Percentiles rank a stretch among this genome's conserved stretches.
Evolutionary conservation across 2,888 invertebrate genomes (phyloP).

Genomic region (Yponomeuta sedellus): DNA sequence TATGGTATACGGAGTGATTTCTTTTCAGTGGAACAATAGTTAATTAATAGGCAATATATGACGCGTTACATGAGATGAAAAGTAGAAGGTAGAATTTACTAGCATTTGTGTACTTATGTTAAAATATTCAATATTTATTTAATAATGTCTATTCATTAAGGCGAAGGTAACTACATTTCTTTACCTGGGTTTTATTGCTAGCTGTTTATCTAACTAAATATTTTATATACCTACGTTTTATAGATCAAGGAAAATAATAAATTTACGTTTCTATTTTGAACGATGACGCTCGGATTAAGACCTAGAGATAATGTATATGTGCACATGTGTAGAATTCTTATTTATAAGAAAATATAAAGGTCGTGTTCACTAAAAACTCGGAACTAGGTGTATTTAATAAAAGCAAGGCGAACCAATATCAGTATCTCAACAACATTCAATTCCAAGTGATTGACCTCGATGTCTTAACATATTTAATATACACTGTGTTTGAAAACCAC

Average conservation of each 20-base stretch:
- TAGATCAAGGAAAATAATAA: background rate
- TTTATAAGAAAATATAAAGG: background rate
- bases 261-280: background rate
- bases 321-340: background rate
- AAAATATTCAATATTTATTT: too few species aligned
- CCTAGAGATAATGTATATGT: background rate
- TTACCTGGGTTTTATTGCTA: background rate
- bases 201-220: background rate
- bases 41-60: background rate
- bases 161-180: background rate
- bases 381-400: background rate
- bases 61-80: background rate
- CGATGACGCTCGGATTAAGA: background rate
- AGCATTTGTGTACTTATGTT: too few species aligned
- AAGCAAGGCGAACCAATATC: background rate
- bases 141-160: background rate
- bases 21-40: background rate
- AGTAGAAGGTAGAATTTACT: background rate
- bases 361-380: background rate
- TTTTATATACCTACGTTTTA: background rate
- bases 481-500: too few species aligned
- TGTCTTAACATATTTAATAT: background rate
- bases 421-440: background rate
- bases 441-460: background rate
- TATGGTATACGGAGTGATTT: background rate